These are phyloP conservation scores for Antigone vipio DNA, from an alignment of 2,113 vertebrate genomes.

Conservation along the genomic window DNA sequence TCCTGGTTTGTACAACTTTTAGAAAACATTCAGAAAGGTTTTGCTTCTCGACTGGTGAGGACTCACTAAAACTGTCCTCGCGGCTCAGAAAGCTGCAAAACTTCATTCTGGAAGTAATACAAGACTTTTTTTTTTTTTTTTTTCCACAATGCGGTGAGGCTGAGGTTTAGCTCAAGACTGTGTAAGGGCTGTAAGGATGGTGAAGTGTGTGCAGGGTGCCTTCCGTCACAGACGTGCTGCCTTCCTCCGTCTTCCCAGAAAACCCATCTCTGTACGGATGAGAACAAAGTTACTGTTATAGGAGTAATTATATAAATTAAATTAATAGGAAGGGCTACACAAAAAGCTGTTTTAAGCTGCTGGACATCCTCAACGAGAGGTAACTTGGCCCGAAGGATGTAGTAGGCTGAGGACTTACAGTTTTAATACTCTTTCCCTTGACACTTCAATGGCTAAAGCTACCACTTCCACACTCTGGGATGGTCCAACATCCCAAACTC, in stretches of 20 bases:
- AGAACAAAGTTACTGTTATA: background rate
- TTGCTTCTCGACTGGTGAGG: background rate
- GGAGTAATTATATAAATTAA: background rate
- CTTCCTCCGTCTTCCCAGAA: background rate
- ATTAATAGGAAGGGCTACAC: background rate
- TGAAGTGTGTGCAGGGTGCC: no score
- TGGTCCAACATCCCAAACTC: background rate
- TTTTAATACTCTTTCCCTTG: background rate
- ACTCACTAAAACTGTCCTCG: background rate
- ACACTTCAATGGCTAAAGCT: rapidly evolving
- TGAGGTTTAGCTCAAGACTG: background rate
- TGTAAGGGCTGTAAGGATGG: background rate
- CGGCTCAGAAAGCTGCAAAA: background rate
- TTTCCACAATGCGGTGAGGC: background rate
- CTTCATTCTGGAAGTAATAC: background rate
- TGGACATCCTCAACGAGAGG: background rate
- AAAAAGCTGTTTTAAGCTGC: background rate
- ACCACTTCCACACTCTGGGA: background rate
- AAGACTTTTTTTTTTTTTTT: background rate
- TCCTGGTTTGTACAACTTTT: background rate
- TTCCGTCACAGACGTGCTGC: background rate
- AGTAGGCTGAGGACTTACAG: background rate
- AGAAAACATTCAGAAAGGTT: background rate
- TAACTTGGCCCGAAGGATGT: background rate
- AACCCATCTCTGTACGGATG: background rate